phyloP scores from a whole-genome alignment of 2,113 vertebrate species.

The Spizaetus ornatus region DNA sequence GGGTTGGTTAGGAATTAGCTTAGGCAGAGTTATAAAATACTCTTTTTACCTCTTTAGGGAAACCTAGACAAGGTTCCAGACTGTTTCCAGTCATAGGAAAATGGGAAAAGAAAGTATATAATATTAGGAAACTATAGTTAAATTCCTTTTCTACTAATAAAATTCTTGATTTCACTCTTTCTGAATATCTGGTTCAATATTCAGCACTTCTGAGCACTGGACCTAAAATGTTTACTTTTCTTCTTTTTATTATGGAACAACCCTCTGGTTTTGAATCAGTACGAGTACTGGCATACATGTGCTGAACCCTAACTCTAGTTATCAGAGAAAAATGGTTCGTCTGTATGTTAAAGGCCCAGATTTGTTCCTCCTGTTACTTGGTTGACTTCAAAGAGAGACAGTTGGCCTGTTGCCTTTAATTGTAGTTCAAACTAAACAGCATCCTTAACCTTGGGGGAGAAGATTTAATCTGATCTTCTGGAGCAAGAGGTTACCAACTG shows the following conservation, averaged over 20 bases:
- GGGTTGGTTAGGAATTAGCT: not conserved
- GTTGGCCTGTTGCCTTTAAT: slow-evolving; percentile 32
- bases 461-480: not conserved
- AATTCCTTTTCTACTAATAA: not conserved
- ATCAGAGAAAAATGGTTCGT: not conserved
- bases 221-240: not conserved
- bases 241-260: not conserved
- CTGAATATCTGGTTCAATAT: not conserved
- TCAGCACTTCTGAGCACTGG: not conserved
- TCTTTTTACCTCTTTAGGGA: not conserved
- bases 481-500: slow-evolving; percentile 8
- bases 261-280: not conserved
- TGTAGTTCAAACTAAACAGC: slow-evolving; percentile 1
- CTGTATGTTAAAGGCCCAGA: not conserved
- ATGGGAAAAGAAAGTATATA: not conserved
- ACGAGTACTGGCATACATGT: not conserved
- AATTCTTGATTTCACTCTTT: not conserved
- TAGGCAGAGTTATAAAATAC: not conserved
- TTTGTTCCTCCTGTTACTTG: slow-evolving; percentile 43
- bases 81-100: not conserved
- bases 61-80: not conserved
- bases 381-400: slow-evolving; percentile 33
- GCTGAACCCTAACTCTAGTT: not conserved
- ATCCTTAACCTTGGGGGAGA: slow-evolving; percentile 10
- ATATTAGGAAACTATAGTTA: not conserved